phyloP scores from a whole-genome alignment of 2,113 vertebrate species.

The Furnarius figulus region DNA sequence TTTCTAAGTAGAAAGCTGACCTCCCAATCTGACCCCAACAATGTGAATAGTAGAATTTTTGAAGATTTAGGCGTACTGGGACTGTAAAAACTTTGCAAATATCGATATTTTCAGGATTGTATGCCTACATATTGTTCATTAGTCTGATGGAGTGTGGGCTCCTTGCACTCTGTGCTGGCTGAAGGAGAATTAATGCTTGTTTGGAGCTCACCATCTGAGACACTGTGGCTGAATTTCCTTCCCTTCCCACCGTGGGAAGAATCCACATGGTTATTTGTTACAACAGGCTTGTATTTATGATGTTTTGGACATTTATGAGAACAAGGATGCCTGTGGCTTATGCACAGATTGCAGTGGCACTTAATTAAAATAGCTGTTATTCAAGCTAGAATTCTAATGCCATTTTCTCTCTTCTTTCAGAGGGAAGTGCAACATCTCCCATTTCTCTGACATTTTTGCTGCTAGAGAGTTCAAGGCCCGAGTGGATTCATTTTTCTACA shows the following conservation, averaged over 20 bases:
- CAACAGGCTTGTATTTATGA: not conserved
- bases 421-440: slow-evolving; percentile 98
- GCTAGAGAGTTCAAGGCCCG: slow-evolving; percentile 98
- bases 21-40: not conserved
- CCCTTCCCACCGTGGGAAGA: not conserved
- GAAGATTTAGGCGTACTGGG: no score
- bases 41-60: not conserved
- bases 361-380: not conserved
- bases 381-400: not conserved
- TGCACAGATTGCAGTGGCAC: not conserved
- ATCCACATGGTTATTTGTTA: not conserved
- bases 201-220: not conserved
- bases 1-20: not conserved
- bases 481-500: slow-evolving; percentile 99
- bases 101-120: not conserved
- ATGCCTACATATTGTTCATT: not conserved
- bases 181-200: not conserved
- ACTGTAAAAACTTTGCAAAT: not conserved
- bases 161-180: not conserved
- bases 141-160: not conserved
- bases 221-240: not conserved
- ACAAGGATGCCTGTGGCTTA: not conserved
- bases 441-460: slow-evolving; percentile 99
- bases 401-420: slow-evolving; percentile 76
- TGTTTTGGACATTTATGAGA: not conserved